phyloP scores from a whole-genome alignment of 1,140 invertebrate species.

The Leptestheria dahalacensis region DNA sequence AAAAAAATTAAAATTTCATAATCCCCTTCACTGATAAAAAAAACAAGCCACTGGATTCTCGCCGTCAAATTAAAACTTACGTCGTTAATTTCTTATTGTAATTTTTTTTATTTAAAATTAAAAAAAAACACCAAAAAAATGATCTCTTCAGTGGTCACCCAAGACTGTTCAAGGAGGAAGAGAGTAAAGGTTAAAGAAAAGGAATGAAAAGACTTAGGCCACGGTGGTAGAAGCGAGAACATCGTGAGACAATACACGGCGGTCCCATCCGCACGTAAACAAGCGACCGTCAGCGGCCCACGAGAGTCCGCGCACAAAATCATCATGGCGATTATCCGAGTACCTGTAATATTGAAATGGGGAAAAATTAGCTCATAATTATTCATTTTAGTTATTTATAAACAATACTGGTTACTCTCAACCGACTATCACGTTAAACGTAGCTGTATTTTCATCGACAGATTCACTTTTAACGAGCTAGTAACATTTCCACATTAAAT shows the following conservation, averaged over 20 bases:
- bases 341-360: not conserved
- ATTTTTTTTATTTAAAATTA: too few species aligned
- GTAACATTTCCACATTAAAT: too few species aligned
- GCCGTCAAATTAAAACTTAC: too few species aligned
- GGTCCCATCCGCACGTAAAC: slow-evolving; percentile 14
- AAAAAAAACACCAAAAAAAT: not conserved
- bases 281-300: not conserved
- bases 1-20: too few species aligned
- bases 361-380: not conserved
- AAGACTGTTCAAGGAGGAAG: not conserved
- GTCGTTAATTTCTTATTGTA: too few species aligned
- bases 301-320: slow-evolving; percentile 5
- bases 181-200: not conserved
- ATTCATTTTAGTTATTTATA: too few species aligned
- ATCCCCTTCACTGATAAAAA: too few species aligned
- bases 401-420: too few species aligned
- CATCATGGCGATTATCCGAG: slow-evolving; percentile 8
- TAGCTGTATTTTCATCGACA: too few species aligned
- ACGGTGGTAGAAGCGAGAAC: not conserved
- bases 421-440: too few species aligned
- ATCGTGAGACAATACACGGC: slow-evolving; percentile 7
- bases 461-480: too few species aligned
- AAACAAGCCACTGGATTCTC: too few species aligned
- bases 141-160: not conserved
- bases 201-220: not conserved